Base-by-base conservation (phyloP, 2,888 invertebrate species). In the Heliconius ismenius region DNA sequence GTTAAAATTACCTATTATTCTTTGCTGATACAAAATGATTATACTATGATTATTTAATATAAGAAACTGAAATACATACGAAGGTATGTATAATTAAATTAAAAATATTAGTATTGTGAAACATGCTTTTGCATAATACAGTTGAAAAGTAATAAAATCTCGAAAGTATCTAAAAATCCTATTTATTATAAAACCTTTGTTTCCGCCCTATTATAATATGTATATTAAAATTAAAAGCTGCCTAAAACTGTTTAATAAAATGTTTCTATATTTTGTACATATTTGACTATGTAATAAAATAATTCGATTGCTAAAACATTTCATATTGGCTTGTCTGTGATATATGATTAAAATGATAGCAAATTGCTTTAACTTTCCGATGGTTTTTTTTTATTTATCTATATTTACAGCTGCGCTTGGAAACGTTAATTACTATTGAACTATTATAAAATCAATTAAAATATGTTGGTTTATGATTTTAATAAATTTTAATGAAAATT, bases 281-380 rank as follows among this genome's bases (percentile, higher is more conserved):
- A 85, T 81, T 83, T 87, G 84, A 80, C 73, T 77, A 70, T 72
- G 80, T 83, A 83, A 83, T 85, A 82, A 81, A 83, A 83, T 83
- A 83, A 81, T 85, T 87, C 84, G 84, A 88, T 89, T 87, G 86
- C 87, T 87, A 84, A 64, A 79, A 80, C 73, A 82, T 81, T 80
- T 86, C 89, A 87, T 88, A 90, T 91, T 90, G 91, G 92, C 92
- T 92, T 92, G 91, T 91, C 92, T 92, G 92, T 92, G 92, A 92
- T 92, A 81, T 80, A 78, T 81, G 75, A 76, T 78, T 80, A 79
- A 81, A 77, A 75, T 77, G 75, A 76, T 73, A 76, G 74, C 76
- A 78, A 76, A 81, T 63, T 68, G 54, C 64, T 74, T 76, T 74
- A 74, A 76, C 70, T 63, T 76, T 73, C 76, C 73, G 70, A 76